Evolutionary conservation across 2,888 invertebrate species (phyloP).

Genomic region (Tenthredo scrophulariae): DNA sequence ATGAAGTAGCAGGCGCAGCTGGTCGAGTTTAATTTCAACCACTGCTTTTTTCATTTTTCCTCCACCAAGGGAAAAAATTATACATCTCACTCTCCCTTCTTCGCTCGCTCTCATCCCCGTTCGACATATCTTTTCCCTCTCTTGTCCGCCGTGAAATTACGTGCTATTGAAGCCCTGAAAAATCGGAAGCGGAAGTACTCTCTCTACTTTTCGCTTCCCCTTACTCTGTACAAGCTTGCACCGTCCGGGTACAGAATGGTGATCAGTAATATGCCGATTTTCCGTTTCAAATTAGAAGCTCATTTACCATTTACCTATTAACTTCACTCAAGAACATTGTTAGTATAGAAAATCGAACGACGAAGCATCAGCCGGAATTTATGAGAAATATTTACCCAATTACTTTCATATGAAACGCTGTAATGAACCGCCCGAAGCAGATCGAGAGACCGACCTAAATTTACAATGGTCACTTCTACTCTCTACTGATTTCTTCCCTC

Average conservation of each 20-base stretch:
- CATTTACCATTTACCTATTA: conserved; percentile 64
- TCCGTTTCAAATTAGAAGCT: conserved; percentile 39
- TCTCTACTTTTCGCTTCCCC: neutral
- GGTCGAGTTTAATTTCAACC: conserved; percentile 66
- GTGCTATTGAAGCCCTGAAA: conserved; percentile 11
- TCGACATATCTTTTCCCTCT: conserved; percentile 16
- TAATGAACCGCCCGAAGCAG: neutral
- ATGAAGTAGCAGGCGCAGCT: conserved; percentile 59
- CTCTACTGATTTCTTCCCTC: conserved; percentile 20
- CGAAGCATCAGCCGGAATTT: neutral
- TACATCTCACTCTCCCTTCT: conserved; percentile 18
- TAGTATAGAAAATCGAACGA: conserved; percentile 1
- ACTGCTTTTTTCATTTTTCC: conserved; percentile 26
- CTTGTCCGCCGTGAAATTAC: neutral
- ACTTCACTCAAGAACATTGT: conserved; percentile 9
- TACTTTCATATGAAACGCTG: conserved; percentile 39
- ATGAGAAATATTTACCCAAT: conserved; percentile 45
- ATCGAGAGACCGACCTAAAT: conserved; percentile 21
- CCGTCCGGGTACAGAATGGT: neutral
- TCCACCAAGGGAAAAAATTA: conserved; percentile 29
- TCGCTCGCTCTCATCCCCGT: neutral
- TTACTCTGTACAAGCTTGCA: neutral
- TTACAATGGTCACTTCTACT: conserved; percentile 27
- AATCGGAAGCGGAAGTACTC: conserved; percentile 32
- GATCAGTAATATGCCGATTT: conserved; percentile 20